Conservation (phyloP, 1,140 invertebrate genomes). For the Trichonephila inaurata region DNA sequence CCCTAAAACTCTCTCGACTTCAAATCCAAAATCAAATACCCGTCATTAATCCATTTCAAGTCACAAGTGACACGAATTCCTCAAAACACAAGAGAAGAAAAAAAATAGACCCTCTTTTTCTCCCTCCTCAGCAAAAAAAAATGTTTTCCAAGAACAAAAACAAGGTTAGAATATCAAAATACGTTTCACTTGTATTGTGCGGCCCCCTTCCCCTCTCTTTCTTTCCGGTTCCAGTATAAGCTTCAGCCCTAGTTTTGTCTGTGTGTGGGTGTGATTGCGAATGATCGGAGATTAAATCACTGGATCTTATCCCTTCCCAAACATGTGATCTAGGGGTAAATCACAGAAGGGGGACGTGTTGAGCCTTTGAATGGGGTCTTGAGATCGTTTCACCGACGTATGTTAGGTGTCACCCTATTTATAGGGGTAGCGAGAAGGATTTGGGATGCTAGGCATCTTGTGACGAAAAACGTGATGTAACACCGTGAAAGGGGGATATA, state of each 20-base stretch:
- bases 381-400: background rate
- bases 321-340: background rate
- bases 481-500: no score
- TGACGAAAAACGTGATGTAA: background rate
- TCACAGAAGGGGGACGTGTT: background rate
- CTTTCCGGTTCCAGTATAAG: background rate
- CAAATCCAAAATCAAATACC: background rate
- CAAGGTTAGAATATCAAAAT: slow-evolving; percentile 7
- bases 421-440: background rate
- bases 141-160: background rate
- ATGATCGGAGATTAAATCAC: background rate
- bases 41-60: background rate
- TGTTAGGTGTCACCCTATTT: background rate
- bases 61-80: background rate
- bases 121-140: no score
- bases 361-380: background rate
- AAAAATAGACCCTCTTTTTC: background rate
- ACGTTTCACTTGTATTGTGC: background rate
- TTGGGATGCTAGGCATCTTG: background rate
- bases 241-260: background rate
- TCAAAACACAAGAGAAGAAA: background rate
- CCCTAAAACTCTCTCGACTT: no score
- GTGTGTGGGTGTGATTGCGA: background rate
- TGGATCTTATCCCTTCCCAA: background rate
- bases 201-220: background rate